phyloP scores from a whole-genome alignment of 2,113 vertebrate genomes.

The Scytalopus superciliaris region DNA sequence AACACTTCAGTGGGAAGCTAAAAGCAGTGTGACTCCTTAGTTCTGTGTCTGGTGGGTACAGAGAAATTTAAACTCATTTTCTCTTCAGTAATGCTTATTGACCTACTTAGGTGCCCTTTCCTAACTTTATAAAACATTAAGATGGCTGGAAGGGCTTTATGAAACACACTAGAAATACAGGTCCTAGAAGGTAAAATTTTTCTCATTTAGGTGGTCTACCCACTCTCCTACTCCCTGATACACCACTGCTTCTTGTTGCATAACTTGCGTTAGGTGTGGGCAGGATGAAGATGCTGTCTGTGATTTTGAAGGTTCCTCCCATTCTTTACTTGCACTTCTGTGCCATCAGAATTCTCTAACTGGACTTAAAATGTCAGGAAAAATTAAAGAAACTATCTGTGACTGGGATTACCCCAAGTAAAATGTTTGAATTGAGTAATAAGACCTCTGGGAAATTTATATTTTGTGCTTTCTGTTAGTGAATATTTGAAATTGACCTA shows the following conservation, averaged over 20 bases:
- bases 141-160: neutral
- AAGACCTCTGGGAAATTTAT: neutral
- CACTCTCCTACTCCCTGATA: neutral
- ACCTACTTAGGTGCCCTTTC: neutral
- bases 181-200: neutral
- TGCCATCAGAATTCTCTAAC: neutral
- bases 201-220: neutral
- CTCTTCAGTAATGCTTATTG: neutral
- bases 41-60: neutral
- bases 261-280: neutral
- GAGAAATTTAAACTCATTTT: neutral
- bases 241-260: neutral
- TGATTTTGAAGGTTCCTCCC: neutral
- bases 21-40: neutral
- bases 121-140: neutral
- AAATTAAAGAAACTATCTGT: neutral
- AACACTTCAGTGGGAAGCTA: neutral
- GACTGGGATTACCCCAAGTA: neutral
- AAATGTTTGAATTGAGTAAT: neutral
- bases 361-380: neutral
- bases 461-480: neutral
- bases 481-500: neutral
- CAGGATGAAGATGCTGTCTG: neutral
- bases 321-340: neutral
- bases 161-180: neutral